These are phyloP conservation scores for Pycnomerus fuliginosus DNA, from an alignment of 2,888 invertebrate genomes.

Conservation along the genomic window DNA sequence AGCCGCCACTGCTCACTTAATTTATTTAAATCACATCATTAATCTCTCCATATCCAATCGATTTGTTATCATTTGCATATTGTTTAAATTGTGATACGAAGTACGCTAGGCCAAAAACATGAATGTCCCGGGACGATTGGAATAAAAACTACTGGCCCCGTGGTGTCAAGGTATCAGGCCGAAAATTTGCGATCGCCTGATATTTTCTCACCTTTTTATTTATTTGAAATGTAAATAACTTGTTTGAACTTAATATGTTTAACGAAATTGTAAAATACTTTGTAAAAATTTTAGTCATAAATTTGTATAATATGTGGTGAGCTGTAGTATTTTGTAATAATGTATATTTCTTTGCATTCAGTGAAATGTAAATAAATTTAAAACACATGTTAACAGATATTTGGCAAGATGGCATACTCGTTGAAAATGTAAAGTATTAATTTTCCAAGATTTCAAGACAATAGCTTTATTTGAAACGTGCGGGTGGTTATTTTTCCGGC, in stretches of 20 bases:
- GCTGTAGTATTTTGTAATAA: conserved; percentile 48
- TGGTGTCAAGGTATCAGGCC: conserved; percentile 20
- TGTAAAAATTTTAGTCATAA: conserved; percentile 31
- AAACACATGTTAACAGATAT: conserved; percentile 37
- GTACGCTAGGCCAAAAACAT: too few relatives aligned
- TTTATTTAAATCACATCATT: too few relatives aligned
- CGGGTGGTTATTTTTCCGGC: conserved; percentile 12
- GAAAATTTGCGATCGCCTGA: too few relatives aligned
- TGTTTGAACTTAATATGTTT: conserved; percentile 23
- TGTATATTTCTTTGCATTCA: conserved; percentile 44
- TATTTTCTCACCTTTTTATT: too few relatives aligned
- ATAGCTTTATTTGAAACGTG: conserved; percentile 9
- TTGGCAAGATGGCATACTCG: conserved; percentile 36
- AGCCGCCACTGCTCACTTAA: too few relatives aligned
- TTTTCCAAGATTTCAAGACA: conserved; percentile 16
- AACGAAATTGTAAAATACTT: conserved; percentile 25
- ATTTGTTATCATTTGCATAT: too few relatives aligned
- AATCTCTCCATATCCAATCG: too few relatives aligned
- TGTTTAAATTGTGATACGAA: too few relatives aligned
- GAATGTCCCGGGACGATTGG: too few relatives aligned
- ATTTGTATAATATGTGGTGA: conserved; percentile 43
- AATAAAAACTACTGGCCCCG: too few relatives aligned
- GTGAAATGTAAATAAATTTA: conserved; percentile 42
- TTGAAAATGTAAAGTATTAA: conserved; percentile 21
- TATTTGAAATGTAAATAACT: conserved; percentile 20